Percentiles rank a stretch among this genome's conserved stretches.
Conservation (phyloP, 2,797 vertebrate species). For the Dicrostonyx torquatus region DNA sequence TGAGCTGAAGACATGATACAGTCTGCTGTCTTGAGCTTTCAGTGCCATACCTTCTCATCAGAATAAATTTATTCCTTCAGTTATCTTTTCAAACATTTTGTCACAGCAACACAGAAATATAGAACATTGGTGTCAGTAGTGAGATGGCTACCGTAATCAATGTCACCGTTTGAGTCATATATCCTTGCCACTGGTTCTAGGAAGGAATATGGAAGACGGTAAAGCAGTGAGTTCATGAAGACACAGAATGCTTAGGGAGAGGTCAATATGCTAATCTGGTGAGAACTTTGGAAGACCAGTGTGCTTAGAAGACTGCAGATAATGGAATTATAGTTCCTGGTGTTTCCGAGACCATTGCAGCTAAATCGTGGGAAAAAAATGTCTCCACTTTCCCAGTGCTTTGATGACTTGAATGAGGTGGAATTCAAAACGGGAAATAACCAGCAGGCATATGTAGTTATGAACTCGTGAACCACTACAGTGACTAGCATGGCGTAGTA, state of each 20-base stretch:
- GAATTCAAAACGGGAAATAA: not conserved
- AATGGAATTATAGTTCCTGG: not conserved
- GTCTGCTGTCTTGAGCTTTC: not conserved
- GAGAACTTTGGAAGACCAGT: not conserved
- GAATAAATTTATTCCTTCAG: not conserved
- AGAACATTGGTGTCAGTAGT: not conserved
- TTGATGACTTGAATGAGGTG: not conserved
- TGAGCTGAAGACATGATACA: accelerated
- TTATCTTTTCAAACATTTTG: not conserved
- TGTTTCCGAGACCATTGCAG: not conserved
- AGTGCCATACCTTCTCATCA: too few species aligned
- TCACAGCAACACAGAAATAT: not conserved
- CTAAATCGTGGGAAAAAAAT: not conserved
- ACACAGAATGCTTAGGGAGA: not conserved
- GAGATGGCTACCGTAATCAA: not conserved
- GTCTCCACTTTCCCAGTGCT: not conserved
- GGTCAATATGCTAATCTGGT: not conserved
- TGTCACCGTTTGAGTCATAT: not conserved
- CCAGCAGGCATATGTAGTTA: not conserved
- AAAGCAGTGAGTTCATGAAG: not conserved
- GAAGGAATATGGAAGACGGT: not conserved
- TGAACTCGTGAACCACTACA: not conserved
- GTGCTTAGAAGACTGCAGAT: not conserved
- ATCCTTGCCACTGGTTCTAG: not conserved
- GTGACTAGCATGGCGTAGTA: too few species aligned